Conservation (phyloP, 2,888 invertebrate species). For the Oligia latruncula region DNA sequence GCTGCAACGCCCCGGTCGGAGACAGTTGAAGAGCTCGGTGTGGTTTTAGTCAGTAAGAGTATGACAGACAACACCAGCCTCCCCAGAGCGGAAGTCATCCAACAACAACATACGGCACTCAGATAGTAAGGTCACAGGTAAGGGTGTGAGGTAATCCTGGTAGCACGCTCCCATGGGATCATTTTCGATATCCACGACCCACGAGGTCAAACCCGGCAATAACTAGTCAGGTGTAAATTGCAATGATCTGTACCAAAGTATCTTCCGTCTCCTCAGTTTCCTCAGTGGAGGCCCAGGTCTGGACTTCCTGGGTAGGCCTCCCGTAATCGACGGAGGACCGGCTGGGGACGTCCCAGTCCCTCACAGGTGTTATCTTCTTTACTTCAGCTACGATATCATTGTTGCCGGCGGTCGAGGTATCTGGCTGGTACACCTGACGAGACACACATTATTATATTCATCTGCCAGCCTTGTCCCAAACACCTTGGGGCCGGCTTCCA, state of each 20-base stretch:
- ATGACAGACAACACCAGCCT: not conserved
- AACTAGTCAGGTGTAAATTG: not conserved
- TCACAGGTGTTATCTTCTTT: no score
- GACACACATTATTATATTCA: not conserved
- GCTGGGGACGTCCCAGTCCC: not conserved
- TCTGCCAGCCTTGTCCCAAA: not conserved
- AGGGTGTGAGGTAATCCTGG: not conserved
- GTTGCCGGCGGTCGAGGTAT: conserved; percentile 9
- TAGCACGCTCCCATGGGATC: not conserved
- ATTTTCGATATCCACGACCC: not conserved
- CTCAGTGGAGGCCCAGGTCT: not conserved
- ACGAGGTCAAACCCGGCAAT: not conserved
- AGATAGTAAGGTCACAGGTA: not conserved
- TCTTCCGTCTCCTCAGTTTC: conserved; percentile 5
- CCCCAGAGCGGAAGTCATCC: not conserved
- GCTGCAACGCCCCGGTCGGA: not conserved
- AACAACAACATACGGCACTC: not conserved
- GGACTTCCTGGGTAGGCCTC: not conserved
- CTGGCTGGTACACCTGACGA: conserved; percentile 25
- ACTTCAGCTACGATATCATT: conserved; percentile 29
- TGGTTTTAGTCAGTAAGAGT: not conserved
- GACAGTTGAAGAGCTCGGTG: not conserved
- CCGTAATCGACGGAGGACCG: not conserved
- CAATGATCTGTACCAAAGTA: conserved; percentile 12
- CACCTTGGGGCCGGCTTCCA: not conserved